These are phyloP conservation scores for Lophotis ruficrista DNA, from an alignment of 2,113 vertebrate species.

Conservation along the genomic window DNA sequence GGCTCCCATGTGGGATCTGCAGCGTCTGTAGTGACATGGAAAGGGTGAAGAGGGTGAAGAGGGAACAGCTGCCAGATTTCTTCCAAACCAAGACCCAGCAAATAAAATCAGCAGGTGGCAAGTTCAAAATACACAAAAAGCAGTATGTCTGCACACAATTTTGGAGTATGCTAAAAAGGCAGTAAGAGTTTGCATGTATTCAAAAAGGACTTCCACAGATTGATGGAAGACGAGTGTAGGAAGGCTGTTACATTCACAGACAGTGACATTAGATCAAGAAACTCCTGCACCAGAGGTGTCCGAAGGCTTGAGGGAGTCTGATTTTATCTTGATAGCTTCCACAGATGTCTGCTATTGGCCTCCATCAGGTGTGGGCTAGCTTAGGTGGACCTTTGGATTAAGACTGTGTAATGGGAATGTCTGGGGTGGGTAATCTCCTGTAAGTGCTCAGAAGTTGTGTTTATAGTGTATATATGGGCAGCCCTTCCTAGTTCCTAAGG, in stretches of 20 bases:
- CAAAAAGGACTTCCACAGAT: neutral
- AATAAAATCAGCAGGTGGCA: neutral
- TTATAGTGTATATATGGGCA: neutral
- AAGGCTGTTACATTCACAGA: neutral
- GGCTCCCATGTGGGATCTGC: neutral
- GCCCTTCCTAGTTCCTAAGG: neutral
- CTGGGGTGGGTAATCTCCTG: neutral
- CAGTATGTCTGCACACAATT: neutral
- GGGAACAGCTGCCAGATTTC: neutral
- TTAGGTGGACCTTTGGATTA: neutral
- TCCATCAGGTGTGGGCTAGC: neutral
- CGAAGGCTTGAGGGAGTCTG: neutral
- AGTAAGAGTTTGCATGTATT: neutral
- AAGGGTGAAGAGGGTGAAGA: neutral
- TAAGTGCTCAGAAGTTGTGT: neutral
- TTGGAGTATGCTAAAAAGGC: neutral
- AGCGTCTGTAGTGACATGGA: neutral
- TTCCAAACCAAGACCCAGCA: neutral
- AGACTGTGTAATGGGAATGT: neutral
- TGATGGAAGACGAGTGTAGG: rapidly evolving
- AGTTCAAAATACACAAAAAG: neutral
- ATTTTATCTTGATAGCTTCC: neutral
- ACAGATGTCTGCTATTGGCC: neutral
- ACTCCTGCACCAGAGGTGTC: neutral
- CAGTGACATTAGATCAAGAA: neutral